phyloP scores from a whole-genome alignment of 2,113 vertebrate species.

The Sclerurus mexicanus region DNA sequence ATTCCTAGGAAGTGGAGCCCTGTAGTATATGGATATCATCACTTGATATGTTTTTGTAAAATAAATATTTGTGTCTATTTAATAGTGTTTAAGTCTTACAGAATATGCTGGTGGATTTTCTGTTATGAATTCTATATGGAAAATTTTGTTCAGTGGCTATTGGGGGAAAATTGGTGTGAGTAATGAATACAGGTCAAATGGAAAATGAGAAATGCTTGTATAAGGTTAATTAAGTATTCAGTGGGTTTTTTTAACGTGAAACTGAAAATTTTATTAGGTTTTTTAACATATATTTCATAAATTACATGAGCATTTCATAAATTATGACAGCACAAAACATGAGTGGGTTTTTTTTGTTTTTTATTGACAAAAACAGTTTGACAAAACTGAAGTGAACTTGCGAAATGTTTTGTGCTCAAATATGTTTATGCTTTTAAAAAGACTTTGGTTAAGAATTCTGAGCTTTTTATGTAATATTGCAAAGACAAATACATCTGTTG shows the following conservation, averaged over 20 bases:
- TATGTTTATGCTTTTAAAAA: neutral
- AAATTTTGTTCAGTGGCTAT: neutral
- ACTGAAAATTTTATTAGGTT: neutral
- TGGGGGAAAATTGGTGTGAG: neutral
- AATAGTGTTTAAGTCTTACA: conserved; percentile 1
- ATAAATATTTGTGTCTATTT: conserved; percentile 61
- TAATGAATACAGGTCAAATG: neutral
- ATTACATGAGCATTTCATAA: neutral
- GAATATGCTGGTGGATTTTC: neutral
- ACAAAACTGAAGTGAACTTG: neutral
- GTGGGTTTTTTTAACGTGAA: neutral
- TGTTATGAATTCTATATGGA: neutral
- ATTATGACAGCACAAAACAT: neutral
- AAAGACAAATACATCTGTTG: conserved; percentile 51
- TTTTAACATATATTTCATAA: neutral
- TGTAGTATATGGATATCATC: conserved; percentile 19
- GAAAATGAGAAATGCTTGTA: neutral
- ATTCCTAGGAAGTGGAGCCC: conserved; percentile 18
- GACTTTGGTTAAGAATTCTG: neutral
- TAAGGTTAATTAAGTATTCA: neutral
- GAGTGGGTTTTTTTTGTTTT: neutral
- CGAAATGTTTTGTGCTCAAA: neutral
- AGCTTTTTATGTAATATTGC: neutral
- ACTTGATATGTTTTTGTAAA: conserved; percentile 24
- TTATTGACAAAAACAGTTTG: neutral